Evolutionary conservation across 2,888 invertebrate species (phyloP).

Genomic region (Julus scanicus): DNA sequence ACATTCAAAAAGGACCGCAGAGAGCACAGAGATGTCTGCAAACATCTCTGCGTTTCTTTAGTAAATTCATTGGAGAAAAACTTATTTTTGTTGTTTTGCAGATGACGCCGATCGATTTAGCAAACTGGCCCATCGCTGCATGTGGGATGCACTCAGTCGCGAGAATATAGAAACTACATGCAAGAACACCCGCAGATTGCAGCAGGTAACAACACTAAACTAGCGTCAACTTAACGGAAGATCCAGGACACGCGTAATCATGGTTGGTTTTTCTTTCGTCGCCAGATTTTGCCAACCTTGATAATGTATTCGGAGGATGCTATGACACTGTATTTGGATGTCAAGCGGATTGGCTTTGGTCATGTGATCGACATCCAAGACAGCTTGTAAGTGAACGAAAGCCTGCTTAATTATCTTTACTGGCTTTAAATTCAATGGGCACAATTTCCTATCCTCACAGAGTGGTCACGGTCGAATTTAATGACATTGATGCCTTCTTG

Average conservation of each 20-base stretch:
- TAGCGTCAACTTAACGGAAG: not conserved
- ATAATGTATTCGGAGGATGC: not conserved
- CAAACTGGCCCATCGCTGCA: not conserved
- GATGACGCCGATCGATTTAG: not conserved
- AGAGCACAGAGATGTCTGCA: no score
- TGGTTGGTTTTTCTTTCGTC: not conserved
- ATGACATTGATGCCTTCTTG: not conserved
- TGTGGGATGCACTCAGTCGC: not conserved
- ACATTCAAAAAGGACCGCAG: no score
- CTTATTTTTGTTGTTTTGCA: not conserved
- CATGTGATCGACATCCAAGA: not conserved
- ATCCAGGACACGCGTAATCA: not conserved
- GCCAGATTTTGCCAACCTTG: not conserved
- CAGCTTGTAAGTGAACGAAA: not conserved
- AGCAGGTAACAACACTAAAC: not conserved
- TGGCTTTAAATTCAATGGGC: not conserved
- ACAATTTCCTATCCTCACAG: not conserved
- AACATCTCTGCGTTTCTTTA: no score
- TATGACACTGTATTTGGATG: not conserved
- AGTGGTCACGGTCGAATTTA: not conserved
- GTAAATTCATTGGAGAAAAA: no score
- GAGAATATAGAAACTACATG: not conserved
- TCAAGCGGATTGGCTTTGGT: not conserved
- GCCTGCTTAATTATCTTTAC: not conserved
- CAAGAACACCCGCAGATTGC: not conserved